A percentile compares a stretch with the other conserved stretches of the same genome.
Evolutionary conservation across 2,888 invertebrate genomes (phyloP).

Genomic region (Drosophila vallismaia): DNA sequence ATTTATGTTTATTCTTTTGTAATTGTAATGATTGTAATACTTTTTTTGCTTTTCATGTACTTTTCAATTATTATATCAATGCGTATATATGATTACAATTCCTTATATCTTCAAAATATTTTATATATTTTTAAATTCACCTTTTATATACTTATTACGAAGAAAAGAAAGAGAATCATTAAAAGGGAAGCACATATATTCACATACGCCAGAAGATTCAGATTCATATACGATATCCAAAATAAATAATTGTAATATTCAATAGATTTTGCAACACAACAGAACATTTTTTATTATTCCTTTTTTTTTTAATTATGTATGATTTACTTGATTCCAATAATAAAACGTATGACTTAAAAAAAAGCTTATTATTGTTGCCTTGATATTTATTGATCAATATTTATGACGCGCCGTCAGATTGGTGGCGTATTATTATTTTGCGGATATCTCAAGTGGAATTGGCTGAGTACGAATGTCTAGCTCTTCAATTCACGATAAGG

Average conservation of each 20-base stretch:
- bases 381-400: constrained; percentile 3
- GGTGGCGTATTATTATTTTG: constrained; percentile 22
- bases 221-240: constrained; percentile 47
- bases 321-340: constrained; percentile 35
- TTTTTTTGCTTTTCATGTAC: constrained; percentile 16
- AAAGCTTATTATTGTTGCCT: constrained; percentile 6
- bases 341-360: constrained; percentile 36
- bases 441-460: constrained; percentile 19
- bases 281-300: constrained; percentile 14
- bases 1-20: constrained; percentile 52
- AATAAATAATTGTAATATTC: constrained; percentile 62
- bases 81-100: constrained; percentile 40
- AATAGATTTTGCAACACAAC: constrained; percentile 57
- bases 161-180: constrained; percentile 23
- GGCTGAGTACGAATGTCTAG: background rate
- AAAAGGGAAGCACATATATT: constrained; percentile 56
- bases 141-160: constrained; percentile 31
- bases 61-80: constrained; percentile 24
- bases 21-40: constrained; percentile 10
- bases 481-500: constrained; percentile 2
- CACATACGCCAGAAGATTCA: constrained; percentile 55
- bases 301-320: constrained; percentile 5
- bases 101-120: constrained; percentile 29
- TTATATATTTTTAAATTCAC: constrained; percentile 41
- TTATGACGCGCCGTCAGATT: background rate